Evolutionary conservation across 1,140 invertebrate genomes (phyloP).

Genomic region (Euwallacea fornicatus): DNA sequence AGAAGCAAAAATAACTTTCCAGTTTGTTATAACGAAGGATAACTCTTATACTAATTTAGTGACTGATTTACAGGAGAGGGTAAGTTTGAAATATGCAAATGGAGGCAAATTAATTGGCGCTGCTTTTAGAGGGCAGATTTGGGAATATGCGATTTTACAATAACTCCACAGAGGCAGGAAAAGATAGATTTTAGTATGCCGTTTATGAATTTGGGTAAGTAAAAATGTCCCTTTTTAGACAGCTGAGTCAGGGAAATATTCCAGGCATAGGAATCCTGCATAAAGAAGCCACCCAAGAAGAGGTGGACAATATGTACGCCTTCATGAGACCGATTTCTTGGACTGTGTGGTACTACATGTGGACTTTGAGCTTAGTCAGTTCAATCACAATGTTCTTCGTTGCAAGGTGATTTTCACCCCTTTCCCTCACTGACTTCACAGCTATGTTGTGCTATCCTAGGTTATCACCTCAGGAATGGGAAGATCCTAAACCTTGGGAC

Average conservation of each 20-base stretch:
- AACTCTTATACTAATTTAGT: slow-evolving; percentile 59
- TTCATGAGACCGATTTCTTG: slow-evolving; percentile 35
- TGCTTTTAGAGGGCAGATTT: slow-evolving; percentile 80
- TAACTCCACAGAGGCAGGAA: slow-evolving; percentile 80
- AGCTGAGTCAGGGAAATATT: neutral
- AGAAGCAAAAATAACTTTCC: slow-evolving; percentile 75
- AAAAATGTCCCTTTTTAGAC: too few relatives aligned
- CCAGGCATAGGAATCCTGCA: slow-evolving; percentile 33
- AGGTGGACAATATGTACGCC: slow-evolving; percentile 33
- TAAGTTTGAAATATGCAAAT: slow-evolving; percentile 13
- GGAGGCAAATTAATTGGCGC: neutral
- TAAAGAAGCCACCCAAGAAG: slow-evolving; percentile 17
- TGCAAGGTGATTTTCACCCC: slow-evolving; percentile 31
- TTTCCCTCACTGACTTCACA: slow-evolving; percentile 6
- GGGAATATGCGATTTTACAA: slow-evolving; percentile 89
- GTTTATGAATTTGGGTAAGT: slow-evolving; percentile 75
- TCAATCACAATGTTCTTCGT: slow-evolving; percentile 76
- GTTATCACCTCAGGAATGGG: slow-evolving; percentile 85
- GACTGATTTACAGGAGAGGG: slow-evolving; percentile 41
- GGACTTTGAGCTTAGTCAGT: slow-evolving; percentile 78
- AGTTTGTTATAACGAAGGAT: slow-evolving; percentile 69
- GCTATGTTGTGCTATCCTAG: slow-evolving; percentile 54
- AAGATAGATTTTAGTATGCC: slow-evolving; percentile 89
- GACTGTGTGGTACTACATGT: slow-evolving; percentile 44
- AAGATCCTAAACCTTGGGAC: slow-evolving; percentile 83